phyloP scores from a whole-genome alignment of 2,113 vertebrate species.

The Amphiprion percula region DNA sequence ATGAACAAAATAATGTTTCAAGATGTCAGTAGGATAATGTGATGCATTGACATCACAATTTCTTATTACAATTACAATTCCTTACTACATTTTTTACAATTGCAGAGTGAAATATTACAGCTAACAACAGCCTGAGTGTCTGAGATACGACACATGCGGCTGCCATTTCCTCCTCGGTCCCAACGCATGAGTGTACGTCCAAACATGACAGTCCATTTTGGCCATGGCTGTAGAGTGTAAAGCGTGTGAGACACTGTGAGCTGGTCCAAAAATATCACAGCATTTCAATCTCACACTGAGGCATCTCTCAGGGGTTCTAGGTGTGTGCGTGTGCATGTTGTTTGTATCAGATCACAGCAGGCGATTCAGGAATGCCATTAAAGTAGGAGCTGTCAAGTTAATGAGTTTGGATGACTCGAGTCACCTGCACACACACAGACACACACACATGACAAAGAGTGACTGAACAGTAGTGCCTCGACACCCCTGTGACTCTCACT shows the following conservation, averaged over 20 bases:
- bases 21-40: not conserved
- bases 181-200: not conserved
- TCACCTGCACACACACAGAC: constrained; percentile 21
- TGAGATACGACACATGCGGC: not conserved
- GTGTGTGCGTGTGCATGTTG: not conserved
- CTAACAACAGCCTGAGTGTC: not conserved
- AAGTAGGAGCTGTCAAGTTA: constrained; percentile 31
- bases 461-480: not conserved
- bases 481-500: not conserved
- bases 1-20: not conserved
- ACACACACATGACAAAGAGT: not conserved
- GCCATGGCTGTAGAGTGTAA: not conserved
- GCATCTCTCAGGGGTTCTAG: constrained; percentile 13
- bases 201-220: constrained; percentile 16
- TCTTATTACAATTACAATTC: too few species aligned
- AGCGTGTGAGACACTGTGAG: constrained; percentile 4
- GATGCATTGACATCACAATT: not conserved
- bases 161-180: constrained; percentile 13
- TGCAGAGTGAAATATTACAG: not conserved
- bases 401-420: constrained; percentile 52
- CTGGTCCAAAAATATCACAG: constrained; percentile 36
- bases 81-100: not conserved
- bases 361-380: constrained; percentile 24
- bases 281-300: constrained; percentile 26
- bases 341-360: constrained; percentile 2